These are phyloP conservation scores for Epinephelus malabaricus DNA, from an alignment of 2,797 vertebrate genomes.

Conservation along the genomic window DNA sequence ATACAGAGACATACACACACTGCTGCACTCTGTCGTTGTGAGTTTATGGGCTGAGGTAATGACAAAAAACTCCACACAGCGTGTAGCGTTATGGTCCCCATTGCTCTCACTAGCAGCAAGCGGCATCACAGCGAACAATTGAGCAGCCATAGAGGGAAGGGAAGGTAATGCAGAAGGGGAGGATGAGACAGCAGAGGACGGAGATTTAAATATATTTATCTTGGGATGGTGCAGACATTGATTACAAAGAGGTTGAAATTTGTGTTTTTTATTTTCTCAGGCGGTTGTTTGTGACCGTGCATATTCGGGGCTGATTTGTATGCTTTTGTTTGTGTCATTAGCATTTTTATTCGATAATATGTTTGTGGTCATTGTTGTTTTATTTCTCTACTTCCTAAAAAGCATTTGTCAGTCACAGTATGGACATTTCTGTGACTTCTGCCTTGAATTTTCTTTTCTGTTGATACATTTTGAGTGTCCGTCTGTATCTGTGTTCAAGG, in stretches of 20 bases:
- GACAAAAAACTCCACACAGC: constrained; percentile 49
- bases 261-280: neutral
- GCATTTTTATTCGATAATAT: neutral
- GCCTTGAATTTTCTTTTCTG: neutral
- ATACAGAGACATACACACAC: constrained; percentile 26
- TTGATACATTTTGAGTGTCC: neutral
- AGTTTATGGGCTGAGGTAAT: constrained; percentile 72
- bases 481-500: too few relatives aligned
- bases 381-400: neutral
- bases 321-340: neutral
- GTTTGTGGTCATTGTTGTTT: neutral
- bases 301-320: neutral
- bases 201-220: constrained; percentile 21
- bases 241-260: constrained; percentile 5
- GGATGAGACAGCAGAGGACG: constrained; percentile 15
- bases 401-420: neutral
- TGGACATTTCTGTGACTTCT: neutral
- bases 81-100: constrained; percentile 59
- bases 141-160: constrained; percentile 34
- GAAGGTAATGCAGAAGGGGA: constrained; percentile 27
- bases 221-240: neutral
- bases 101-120: constrained; percentile 55
- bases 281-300: constrained; percentile 14
- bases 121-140: constrained; percentile 42
- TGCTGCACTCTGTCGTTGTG: constrained; percentile 45